Conservation (phyloP, 2,113 vertebrate genomes). For the Donacobius atricapilla region DNA sequence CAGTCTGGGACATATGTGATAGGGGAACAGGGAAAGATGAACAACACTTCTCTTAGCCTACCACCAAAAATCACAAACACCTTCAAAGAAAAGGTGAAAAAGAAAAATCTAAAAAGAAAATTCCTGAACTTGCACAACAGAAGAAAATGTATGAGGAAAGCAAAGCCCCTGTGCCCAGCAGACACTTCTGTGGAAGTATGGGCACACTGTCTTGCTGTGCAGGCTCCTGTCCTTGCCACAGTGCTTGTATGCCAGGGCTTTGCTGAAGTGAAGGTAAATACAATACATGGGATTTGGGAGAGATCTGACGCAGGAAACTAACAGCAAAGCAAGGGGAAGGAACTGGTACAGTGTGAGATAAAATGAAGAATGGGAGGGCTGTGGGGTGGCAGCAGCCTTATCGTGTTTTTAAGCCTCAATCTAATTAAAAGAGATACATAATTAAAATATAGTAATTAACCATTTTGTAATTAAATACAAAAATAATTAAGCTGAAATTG, state of each 20-base stretch:
- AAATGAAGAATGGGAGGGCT: neutral
- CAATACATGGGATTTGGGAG: neutral
- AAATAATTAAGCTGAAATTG: constrained; percentile 77
- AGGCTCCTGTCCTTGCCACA: neutral
- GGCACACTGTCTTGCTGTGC: accelerated
- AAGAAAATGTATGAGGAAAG: neutral
- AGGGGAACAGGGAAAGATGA: neutral
- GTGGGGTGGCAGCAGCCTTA: constrained; percentile 11
- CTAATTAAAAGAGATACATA: constrained; percentile 68
- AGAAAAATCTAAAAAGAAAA: too few relatives aligned
- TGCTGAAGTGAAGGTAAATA: neutral
- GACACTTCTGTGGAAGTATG: neutral
- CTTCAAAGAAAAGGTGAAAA: neutral
- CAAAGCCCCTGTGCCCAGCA: neutral
- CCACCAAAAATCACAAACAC: neutral
- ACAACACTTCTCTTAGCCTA: neutral
- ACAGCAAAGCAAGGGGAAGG: neutral
- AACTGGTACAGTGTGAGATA: neutral
- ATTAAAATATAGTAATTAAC: constrained; percentile 73
- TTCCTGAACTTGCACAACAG: accelerated
- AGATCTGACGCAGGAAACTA: neutral
- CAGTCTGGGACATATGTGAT: neutral
- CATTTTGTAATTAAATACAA: constrained; percentile 73
- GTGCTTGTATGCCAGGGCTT: neutral
- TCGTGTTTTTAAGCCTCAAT: constrained; percentile 13